Evolutionary conservation across 2,113 vertebrate genomes (phyloP), one percentile per base, ranked within the genome.

Genomic region (Fulica atra): DNA sequence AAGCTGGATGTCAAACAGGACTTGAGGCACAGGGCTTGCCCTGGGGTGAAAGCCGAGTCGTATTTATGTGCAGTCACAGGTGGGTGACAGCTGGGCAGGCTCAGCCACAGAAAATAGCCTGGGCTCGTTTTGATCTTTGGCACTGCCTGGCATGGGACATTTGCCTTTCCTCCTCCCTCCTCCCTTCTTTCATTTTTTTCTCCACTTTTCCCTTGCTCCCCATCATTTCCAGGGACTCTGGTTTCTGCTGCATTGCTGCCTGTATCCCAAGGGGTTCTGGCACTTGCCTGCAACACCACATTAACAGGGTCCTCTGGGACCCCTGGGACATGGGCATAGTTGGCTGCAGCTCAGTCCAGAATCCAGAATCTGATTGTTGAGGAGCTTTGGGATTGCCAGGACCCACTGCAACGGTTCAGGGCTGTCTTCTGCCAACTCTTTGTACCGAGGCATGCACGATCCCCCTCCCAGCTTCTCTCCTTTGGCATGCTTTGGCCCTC

Each of bases 381-480:
- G 36, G 40, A 56, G 48, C 36, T 86, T 76, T 86, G 85, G 64
- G 48, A 31, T 31, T 18, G 6, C 35, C 4, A 1, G 11, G 59
- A 42, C 21, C 3, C 26, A 25, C 16, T 33, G 19, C 0, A 0
- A 85, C 23, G 6, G 13, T 28, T 40, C 25, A 53, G 57, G 20
- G 12, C 61, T 85, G 21, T 46, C 74, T 91, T 63, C 81, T 82
- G 40, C 19, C 40, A 81, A 18, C 21, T 53, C 26, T 60, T 80
- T 50, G 14, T 85, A 29, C n/a, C 7, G 21, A 61, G 31, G 28
- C n/a, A 50, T 1, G 0, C 12, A n/a, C 0, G 6, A 11, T 56
- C 38, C 29, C 18, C 46, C 88, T 73, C 36, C 60, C 16, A 24
- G 9, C 25, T 88, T 83, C 78, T 89, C 17, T 78, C 28, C 40